Evolutionary conservation across 2,113 vertebrate species (phyloP).

Genomic region (Willisornis vidua): DNA sequence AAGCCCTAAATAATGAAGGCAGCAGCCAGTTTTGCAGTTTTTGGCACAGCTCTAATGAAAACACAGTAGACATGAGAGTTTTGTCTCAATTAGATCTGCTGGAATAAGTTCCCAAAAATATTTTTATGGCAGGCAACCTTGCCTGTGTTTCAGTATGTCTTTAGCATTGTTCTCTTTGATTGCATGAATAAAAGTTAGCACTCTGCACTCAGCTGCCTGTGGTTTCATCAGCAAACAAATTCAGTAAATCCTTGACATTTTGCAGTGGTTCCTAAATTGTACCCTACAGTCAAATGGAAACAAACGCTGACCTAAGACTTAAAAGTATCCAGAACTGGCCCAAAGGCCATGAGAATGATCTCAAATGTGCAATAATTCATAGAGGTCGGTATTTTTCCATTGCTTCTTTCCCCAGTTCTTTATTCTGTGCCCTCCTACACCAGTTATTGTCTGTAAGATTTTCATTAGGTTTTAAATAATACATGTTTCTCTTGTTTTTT

Average conservation of each 20-base stretch:
- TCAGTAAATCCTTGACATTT: slow-evolving; percentile 57
- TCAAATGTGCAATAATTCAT: slow-evolving; percentile 59
- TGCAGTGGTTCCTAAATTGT: slow-evolving; percentile 56
- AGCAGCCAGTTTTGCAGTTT: background rate
- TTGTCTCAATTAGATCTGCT: background rate
- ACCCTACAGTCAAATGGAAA: slow-evolving; percentile 50
- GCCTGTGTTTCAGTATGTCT: slow-evolving; percentile 16
- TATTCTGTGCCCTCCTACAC: slow-evolving; percentile 19
- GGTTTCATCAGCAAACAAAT: slow-evolving; percentile 54
- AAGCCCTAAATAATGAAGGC: background rate
- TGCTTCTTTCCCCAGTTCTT: slow-evolving; percentile 45
- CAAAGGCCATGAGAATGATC: slow-evolving; percentile 53
- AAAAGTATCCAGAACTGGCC: slow-evolving; percentile 59
- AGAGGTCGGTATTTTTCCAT: slow-evolving; percentile 58
- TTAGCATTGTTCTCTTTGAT: slow-evolving; percentile 42
- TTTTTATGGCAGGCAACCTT: background rate
- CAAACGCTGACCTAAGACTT: slow-evolving; percentile 48
- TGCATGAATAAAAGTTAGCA: slow-evolving; percentile 53
- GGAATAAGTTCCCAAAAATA: slow-evolving; percentile 11
- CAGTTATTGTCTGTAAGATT: slow-evolving; percentile 22
- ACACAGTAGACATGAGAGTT: background rate
- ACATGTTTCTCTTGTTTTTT: slow-evolving; percentile 24
- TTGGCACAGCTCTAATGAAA: background rate
- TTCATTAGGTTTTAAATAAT: slow-evolving; percentile 11
- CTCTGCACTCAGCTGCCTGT: slow-evolving; percentile 47